These are phyloP conservation scores for Bombus fervidus DNA, from an alignment of 1,140 invertebrate species.

Conservation along the genomic window DNA sequence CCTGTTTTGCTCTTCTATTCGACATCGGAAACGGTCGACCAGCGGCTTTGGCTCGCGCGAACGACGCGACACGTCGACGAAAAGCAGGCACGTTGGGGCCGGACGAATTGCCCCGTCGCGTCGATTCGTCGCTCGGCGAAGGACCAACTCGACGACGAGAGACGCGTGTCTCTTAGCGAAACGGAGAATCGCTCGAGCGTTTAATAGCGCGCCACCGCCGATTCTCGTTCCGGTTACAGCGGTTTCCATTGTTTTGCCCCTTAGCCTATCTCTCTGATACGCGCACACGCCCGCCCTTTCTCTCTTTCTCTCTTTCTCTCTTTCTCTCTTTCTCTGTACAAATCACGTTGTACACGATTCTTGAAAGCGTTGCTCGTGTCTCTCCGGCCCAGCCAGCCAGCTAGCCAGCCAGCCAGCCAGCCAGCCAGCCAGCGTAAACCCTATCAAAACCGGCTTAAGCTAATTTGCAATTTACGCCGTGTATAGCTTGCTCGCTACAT, in stretches of 20 bases:
- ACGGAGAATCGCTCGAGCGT: conserved; percentile 55
- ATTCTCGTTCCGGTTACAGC: conserved; percentile 55
- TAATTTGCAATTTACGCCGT: conserved; percentile 67
- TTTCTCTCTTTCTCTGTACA: not conserved
- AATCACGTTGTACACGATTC: conserved; percentile 16
- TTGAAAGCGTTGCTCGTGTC: not conserved
- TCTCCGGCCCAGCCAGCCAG: not conserved
- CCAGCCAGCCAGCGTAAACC: conserved; percentile 33
- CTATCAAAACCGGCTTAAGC: conserved; percentile 66
- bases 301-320: not conserved
- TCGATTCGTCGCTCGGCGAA: not conserved
- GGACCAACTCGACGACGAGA: not conserved
- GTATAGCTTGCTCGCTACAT: conserved; percentile 44
- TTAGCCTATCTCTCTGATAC: not conserved
- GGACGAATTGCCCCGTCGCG: no score
- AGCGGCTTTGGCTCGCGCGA: no score
- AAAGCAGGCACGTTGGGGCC: no score
- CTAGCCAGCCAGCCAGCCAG: not conserved
- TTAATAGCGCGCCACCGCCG: conserved; percentile 59
- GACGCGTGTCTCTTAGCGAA: not conserved
- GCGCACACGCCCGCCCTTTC: not conserved
- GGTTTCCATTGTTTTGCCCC: conserved; percentile 64
- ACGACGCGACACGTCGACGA: no score
- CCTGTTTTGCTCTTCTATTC: no score
- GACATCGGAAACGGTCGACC: no score